Evolutionary conservation across 2,888 invertebrate species (phyloP), one percentile per base, ranked within the genome.

Genomic region (Kuschelorhynchus macadamiae): DNA sequence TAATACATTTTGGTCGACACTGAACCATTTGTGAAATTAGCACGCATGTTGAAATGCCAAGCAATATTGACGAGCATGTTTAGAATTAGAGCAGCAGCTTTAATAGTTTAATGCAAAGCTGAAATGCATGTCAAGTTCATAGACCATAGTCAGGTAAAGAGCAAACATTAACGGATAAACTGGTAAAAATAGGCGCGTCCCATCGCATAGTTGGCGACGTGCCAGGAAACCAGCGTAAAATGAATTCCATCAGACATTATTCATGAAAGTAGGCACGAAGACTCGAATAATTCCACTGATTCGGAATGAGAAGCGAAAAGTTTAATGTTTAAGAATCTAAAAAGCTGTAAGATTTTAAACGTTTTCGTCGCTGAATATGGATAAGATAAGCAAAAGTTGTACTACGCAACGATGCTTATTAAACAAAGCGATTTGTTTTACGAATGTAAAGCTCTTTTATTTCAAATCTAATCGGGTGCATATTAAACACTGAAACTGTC

Each of bases 111-210:
- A 39, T 55, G 17, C 41, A 55, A 55, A 12, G 36, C 25, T 16
- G 17, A 55, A 49, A 59, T 64, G 55, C 61, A 52, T 61, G 61
- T 61, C 61, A 61, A 61, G 61, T 61, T 61, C 61, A 52, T 25
- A 25, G 47, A 25, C 30, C 39, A 50, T 20, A 61, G 42, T 25
- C 52, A 32, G 25, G 50, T 21, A 33, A 32, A 42, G 47, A 61
- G 52, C 41, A 61, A 61, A 52, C 50, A 42, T 42, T 16, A 52
- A 61, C 52, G 44, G 33, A 41, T 36, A 59, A 46, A 21, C 14
- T 21, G 30, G 50, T 50, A 42, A 52, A 61, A 52, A 61, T 32
- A 9, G 52, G 42, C 50, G 47, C 59, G 36, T 49, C 47, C 20
- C 32, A 46, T 21, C 59, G 33, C 59, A 59, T 59, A 59, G 39